Evolutionary conservation across 2,797 vertebrate genomes (phyloP).

Genomic region (Macropus fuliginosus): DNA sequence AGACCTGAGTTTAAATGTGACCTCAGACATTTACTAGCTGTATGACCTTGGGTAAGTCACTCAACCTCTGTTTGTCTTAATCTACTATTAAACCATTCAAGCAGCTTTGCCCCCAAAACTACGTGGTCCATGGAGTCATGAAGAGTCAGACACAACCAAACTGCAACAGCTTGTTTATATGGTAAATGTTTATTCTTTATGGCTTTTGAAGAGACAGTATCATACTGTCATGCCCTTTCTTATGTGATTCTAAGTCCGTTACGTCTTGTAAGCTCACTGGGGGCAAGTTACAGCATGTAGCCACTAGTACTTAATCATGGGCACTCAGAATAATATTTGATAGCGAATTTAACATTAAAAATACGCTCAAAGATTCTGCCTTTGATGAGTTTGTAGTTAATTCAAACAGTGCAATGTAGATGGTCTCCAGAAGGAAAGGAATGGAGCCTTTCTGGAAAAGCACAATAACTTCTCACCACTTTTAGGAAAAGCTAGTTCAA

Average conservation of each 20-base stretch:
- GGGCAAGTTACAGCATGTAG: neutral
- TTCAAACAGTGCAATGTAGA: neutral
- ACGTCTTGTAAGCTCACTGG: neutral
- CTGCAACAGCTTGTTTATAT: neutral
- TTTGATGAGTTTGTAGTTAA: neutral
- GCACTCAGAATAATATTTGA: neutral
- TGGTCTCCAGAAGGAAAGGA: neutral
- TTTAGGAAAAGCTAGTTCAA: slow-evolving; percentile 27
- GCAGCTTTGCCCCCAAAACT: neutral
- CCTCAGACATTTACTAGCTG: neutral
- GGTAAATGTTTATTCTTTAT: neutral
- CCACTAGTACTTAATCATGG: neutral
- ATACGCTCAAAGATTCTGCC: neutral
- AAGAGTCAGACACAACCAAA: neutral
- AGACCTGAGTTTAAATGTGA: neutral
- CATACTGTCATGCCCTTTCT: neutral
- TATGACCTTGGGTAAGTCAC: too few species aligned
- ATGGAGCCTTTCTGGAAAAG: slow-evolving; percentile 23
- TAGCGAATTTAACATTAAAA: slow-evolving; percentile 6
- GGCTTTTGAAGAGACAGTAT: neutral
- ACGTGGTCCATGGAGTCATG: neutral
- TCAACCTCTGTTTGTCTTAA: neutral
- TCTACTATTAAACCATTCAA: neutral
- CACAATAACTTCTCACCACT: neutral
- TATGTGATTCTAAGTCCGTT: neutral